These are phyloP conservation scores for Chelon labrosus DNA, from an alignment of 2,797 vertebrate species.

Conservation along the genomic window DNA sequence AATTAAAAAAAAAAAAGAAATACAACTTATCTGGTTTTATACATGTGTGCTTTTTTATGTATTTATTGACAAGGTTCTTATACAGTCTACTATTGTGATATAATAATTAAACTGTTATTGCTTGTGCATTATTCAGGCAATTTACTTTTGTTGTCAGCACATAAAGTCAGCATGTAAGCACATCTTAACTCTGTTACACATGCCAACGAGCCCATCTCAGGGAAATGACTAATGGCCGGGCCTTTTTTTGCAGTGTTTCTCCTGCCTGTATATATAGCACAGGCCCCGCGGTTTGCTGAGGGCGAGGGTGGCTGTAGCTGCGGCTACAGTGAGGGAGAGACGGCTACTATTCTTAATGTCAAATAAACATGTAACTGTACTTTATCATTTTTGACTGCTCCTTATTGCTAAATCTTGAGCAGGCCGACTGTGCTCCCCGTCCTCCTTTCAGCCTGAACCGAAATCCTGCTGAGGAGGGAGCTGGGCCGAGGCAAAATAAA, in stretches of 20 bases:
- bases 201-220: conserved; percentile 62
- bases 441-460: conserved; percentile 39
- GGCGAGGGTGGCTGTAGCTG: conserved; percentile 66
- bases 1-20: conserved; percentile 55
- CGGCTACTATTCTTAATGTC: conserved; percentile 74
- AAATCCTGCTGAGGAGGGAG: conserved; percentile 60
- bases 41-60: conserved; percentile 35
- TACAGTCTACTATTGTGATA: conserved; percentile 40
- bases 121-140: conserved; percentile 63
- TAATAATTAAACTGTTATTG: conserved; percentile 67
- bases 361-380: conserved; percentile 61
- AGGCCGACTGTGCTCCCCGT: conserved; percentile 20
- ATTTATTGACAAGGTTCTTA: conserved; percentile 41
- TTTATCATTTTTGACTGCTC: conserved; percentile 73
- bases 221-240: conserved; percentile 63
- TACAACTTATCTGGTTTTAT: conserved; percentile 30
- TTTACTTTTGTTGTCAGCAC: conserved; percentile 74
- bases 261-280: conserved; percentile 57
- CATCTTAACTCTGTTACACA: conserved; percentile 54
- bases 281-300: conserved; percentile 57
- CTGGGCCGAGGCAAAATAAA: conserved; percentile 62
- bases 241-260: conserved; percentile 51
- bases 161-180: conserved; percentile 66
- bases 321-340: conserved; percentile 57
- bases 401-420: conserved; percentile 67